Percentiles rank a stretch among this genome's conserved stretches.
Evolutionary conservation across 2,888 invertebrate genomes (phyloP).

Genomic region (Trissoscelio sp.): DNA sequence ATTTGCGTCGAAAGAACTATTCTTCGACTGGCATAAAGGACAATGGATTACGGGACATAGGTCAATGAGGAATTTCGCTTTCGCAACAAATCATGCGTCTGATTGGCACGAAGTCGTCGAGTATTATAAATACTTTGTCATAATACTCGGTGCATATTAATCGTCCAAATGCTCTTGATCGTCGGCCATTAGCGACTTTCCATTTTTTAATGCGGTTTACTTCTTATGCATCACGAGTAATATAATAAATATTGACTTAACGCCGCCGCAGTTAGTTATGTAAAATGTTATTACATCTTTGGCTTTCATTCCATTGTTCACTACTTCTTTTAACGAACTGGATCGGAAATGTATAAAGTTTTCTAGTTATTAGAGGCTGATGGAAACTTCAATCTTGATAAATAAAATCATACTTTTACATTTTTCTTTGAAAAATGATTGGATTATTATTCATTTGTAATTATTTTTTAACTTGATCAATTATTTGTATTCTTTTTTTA

Average conservation of each 20-base stretch:
- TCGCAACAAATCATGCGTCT: slow-evolving; percentile 23
- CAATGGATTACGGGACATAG: slow-evolving; percentile 16
- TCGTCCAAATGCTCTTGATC: slow-evolving; percentile 6
- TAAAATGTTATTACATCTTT: slow-evolving; percentile 21
- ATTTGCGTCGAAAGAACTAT: slow-evolving; percentile 7
- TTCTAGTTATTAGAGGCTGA: no score
- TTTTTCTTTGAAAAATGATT: no score
- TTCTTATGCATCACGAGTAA: slow-evolving; percentile 7
- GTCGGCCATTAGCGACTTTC: slow-evolving; percentile 26
- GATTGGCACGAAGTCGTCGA: slow-evolving; percentile 7
- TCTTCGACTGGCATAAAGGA: background rate
- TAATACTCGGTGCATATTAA: slow-evolving; percentile 31
- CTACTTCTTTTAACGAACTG: no score
- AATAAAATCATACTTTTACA: no score
- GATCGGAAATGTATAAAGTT: no score
- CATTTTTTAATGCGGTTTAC: slow-evolving; percentile 29
- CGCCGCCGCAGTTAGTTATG: background rate
- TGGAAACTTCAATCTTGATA: no score
- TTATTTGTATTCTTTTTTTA: no score
- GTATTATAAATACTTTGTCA: slow-evolving; percentile 30
- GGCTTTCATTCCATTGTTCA: no score
- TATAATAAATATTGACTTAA: slow-evolving; percentile 24
- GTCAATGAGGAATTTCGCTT: slow-evolving; percentile 27
- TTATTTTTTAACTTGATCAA: no score
- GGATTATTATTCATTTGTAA: no score